Conservation (phyloP, 2,888 invertebrate genomes). For the Podabrus alpinus region DNA sequence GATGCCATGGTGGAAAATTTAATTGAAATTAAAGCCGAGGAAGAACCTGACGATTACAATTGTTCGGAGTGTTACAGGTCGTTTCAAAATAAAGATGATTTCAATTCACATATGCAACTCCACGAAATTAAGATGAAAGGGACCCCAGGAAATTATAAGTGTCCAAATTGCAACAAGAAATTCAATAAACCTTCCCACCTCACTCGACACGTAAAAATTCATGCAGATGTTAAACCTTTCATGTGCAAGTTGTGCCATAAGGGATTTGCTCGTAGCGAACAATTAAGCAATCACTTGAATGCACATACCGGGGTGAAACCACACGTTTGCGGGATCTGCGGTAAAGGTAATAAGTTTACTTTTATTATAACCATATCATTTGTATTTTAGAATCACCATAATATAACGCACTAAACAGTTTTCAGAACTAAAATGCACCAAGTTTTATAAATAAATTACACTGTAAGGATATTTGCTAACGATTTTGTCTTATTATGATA, state of each 20-base stretch:
- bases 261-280: conserved; percentile 62
- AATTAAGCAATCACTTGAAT: conserved; percentile 62
- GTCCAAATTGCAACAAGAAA: conserved; percentile 59
- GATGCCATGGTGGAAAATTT: conserved; percentile 20
- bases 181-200: conserved; percentile 61
- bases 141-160: conserved; percentile 48
- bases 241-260: conserved; percentile 63
- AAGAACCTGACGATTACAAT: conserved; percentile 16
- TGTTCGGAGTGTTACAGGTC: conserved; percentile 19
- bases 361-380: background rate
- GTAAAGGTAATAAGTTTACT: conserved; percentile 56
- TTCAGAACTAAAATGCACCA: no score
- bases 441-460: no score
- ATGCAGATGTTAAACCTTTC: conserved; percentile 58
- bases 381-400: background rate
- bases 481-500: no score
- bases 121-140: conserved; percentile 12
- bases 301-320: conserved; percentile 63
- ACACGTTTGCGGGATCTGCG: conserved; percentile 63
- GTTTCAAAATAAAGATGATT: conserved; percentile 21
- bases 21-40: conserved; percentile 21
- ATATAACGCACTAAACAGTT: no score
- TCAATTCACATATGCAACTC: conserved; percentile 11
- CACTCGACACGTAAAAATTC: conserved; percentile 59
- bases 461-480: no score